These are phyloP conservation scores for Phengaris alcon DNA, from an alignment of 2,888 invertebrate genomes.

Conservation along the genomic window DNA sequence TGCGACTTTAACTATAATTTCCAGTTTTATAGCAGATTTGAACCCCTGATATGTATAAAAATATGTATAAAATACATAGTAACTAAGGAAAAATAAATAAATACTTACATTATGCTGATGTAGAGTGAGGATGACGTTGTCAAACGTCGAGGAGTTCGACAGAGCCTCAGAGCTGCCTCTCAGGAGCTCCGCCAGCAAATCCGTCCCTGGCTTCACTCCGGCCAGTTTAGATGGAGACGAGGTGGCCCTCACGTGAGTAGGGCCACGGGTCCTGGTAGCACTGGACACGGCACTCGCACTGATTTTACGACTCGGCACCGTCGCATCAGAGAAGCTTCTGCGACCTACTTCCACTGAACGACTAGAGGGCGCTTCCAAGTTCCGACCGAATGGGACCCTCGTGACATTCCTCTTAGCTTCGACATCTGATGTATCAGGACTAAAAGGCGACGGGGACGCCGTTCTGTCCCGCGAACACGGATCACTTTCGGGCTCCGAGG, in stretches of 20 bases:
- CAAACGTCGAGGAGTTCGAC: conserved; percentile 78
- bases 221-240: conserved; percentile 89
- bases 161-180: conserved; percentile 89
- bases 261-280: conserved; percentile 65
- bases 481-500: conserved; percentile 86
- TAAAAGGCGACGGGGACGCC: conserved; percentile 81
- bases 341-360: conserved; percentile 80
- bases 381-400: conserved; percentile 82
- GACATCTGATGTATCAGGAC: conserved; percentile 80
- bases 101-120: conserved; percentile 76
- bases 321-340: conserved; percentile 68
- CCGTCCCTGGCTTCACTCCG: conserved; percentile 76
- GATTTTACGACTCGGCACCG: conserved; percentile 79
- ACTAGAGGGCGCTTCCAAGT: conserved; percentile 66
- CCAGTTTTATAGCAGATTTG: no score
- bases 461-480: conserved; percentile 78
- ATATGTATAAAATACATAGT: neutral
- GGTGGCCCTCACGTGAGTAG: conserved; percentile 86
- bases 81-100: neutral
- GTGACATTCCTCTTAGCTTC: conserved; percentile 74
- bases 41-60: no score
- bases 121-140: conserved; percentile 73
- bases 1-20: no score
- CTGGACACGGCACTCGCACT: conserved; percentile 78
- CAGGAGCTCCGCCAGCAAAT: conserved; percentile 86